These are phyloP conservation scores for Bibio marci DNA, from an alignment of 2,888 invertebrate genomes.

Conservation along the genomic window DNA sequence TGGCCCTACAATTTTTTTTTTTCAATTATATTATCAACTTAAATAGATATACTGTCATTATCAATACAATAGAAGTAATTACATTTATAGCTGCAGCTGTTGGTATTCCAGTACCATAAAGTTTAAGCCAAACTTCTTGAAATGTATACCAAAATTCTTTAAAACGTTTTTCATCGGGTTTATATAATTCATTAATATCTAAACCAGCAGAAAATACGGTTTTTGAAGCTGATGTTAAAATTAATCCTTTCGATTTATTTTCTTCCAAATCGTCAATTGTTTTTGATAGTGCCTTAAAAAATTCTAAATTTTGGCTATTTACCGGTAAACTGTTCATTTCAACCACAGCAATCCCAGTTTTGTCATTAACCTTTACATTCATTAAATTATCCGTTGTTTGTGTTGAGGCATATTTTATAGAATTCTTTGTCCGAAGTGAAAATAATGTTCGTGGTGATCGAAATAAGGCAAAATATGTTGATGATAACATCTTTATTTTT, in stretches of 20 bases:
- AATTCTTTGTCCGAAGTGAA: too few relatives aligned
- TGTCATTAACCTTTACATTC: conserved; percentile 33
- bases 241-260: conserved; percentile 51
- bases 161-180: conserved; percentile 46
- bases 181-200: conserved; percentile 71
- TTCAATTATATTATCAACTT: too few relatives aligned
- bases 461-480: too few relatives aligned
- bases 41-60: too few relatives aligned
- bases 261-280: conserved; percentile 47
- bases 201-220: conserved; percentile 68
- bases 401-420: too few relatives aligned
- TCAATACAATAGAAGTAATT: too few relatives aligned
- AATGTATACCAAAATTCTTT: conserved; percentile 57
- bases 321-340: conserved; percentile 63
- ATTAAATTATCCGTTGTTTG: too few relatives aligned
- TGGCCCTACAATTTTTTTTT: conserved; percentile 42
- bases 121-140: conserved; percentile 64
- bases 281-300: conserved; percentile 44
- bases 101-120: conserved; percentile 53
- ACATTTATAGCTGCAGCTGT: conserved; percentile 76
- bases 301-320: conserved; percentile 61
- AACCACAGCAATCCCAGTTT: conserved; percentile 51
- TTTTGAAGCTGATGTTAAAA: conserved; percentile 60
- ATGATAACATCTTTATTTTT: too few relatives aligned
- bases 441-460: too few relatives aligned